Evolutionary conservation across 2,888 invertebrate genomes (phyloP).

Genomic region (Drosophila pullipes): DNA sequence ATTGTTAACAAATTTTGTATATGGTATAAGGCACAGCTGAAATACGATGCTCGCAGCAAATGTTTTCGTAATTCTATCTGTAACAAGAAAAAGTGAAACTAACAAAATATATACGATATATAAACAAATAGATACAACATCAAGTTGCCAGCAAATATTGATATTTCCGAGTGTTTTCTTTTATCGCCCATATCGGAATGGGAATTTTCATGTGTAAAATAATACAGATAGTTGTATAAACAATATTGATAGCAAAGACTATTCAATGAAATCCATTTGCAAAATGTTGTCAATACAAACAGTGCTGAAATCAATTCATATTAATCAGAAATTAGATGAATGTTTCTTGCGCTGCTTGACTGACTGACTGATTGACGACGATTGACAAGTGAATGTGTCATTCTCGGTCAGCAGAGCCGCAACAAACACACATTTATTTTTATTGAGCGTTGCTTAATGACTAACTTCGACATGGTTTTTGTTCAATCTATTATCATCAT

Average conservation of each 20-base stretch:
- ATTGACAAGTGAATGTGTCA: constrained; percentile 1
- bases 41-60: constrained; percentile 18
- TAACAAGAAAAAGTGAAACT: constrained; percentile 34
- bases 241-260: not conserved
- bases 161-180: not conserved
- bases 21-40: constrained; percentile 35
- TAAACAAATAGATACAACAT: constrained; percentile 10
- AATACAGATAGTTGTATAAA: not conserved
- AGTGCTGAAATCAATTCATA: not conserved
- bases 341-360: constrained; percentile 2
- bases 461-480: constrained; percentile 22
- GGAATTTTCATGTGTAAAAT: not conserved
- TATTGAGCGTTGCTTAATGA: constrained; percentile 46
- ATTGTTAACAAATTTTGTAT: constrained; percentile 40
- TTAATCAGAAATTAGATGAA: not conserved
- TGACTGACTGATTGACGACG: not conserved
- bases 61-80: constrained; percentile 21
- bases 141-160: constrained; percentile 6
- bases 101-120: constrained; percentile 50
- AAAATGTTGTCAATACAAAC: not conserved
- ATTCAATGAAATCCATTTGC: too few species aligned
- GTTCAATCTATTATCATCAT: constrained; percentile 21
- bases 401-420: not conserved
- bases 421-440: constrained; percentile 15
- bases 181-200: not conserved